These are phyloP conservation scores for Pseudachorutes palmiensis DNA, from an alignment of 1,140 invertebrate species.

Conservation along the genomic window DNA sequence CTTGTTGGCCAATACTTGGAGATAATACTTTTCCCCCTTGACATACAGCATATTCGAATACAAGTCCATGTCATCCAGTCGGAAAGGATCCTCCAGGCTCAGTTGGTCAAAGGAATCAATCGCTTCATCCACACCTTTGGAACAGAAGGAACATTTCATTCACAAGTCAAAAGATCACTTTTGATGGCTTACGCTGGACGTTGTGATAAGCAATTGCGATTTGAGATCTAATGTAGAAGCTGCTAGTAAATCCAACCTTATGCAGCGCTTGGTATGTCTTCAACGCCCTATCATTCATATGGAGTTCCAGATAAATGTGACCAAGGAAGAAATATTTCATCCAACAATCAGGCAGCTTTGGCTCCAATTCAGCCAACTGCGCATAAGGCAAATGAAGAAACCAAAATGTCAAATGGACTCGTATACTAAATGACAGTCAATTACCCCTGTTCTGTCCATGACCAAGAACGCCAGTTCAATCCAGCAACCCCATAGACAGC, in stretches of 20 bases:
- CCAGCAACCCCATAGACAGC: slow-evolving; percentile 89
- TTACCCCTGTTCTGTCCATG: slow-evolving; percentile 59
- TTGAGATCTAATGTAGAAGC: slow-evolving; percentile 83
- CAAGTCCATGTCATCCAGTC: slow-evolving; percentile 90
- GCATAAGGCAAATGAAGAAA: too few relatives aligned
- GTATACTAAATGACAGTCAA: slow-evolving; percentile 19
- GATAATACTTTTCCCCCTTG: slow-evolving; percentile 82
- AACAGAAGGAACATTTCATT: slow-evolving; percentile 26
- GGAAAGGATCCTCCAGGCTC: slow-evolving; percentile 76
- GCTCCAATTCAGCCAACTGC: slow-evolving; percentile 53
- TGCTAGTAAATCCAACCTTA: slow-evolving; percentile 71
- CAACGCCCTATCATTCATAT: slow-evolving; percentile 81
- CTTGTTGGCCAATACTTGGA: slow-evolving; percentile 86
- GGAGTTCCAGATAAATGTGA: slow-evolving; percentile 81
- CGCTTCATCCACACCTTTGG: slow-evolving; percentile 79
- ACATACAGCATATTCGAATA: slow-evolving; percentile 95
- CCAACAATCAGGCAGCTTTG: slow-evolving; percentile 76
- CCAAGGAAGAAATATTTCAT: slow-evolving; percentile 88
- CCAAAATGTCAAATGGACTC: too few relatives aligned
- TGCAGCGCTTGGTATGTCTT: slow-evolving; percentile 57
- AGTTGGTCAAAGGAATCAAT: slow-evolving; percentile 73
- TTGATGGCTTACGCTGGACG: slow-evolving; percentile 59
- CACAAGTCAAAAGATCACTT: neutral
- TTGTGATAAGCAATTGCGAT: slow-evolving; percentile 88
- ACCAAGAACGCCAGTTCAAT: slow-evolving; percentile 79